phyloP scores from a whole-genome alignment of 2,797 vertebrate species.

The Acropternis orthonyx region DNA sequence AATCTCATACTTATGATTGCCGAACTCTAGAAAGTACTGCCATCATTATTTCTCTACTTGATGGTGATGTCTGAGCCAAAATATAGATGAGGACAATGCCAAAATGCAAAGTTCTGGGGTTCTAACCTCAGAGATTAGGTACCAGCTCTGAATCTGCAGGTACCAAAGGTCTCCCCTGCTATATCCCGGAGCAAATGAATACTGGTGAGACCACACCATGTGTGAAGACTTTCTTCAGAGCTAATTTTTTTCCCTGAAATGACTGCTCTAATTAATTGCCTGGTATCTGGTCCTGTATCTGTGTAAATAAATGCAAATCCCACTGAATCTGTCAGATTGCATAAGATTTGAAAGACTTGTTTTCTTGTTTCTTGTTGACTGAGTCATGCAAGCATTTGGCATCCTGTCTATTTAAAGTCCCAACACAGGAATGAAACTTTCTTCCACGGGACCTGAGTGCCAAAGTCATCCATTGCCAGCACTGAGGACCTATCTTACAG shows the following conservation, averaged over 20 bases:
- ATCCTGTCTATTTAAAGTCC: neutral
- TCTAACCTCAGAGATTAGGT: neutral
- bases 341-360: neutral
- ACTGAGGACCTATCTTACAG: neutral
- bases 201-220: neutral
- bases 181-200: neutral
- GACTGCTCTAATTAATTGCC: neutral
- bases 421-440: neutral
- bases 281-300: neutral
- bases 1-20: neutral
- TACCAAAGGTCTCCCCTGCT: neutral
- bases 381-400: neutral
- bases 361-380: neutral
- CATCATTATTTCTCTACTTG: neutral
- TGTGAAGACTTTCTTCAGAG: neutral
- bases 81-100: neutral
- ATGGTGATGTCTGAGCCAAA: neutral
- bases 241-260: neutral
- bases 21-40: neutral
- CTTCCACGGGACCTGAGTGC: neutral
- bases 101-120: neutral
- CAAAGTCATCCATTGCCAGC: neutral
- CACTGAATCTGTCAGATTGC: neutral
- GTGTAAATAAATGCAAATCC: neutral
- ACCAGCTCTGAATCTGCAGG: neutral